Evolutionary conservation across 2,888 invertebrate genomes (phyloP).

Genomic region (Dasypogon diadema): DNA sequence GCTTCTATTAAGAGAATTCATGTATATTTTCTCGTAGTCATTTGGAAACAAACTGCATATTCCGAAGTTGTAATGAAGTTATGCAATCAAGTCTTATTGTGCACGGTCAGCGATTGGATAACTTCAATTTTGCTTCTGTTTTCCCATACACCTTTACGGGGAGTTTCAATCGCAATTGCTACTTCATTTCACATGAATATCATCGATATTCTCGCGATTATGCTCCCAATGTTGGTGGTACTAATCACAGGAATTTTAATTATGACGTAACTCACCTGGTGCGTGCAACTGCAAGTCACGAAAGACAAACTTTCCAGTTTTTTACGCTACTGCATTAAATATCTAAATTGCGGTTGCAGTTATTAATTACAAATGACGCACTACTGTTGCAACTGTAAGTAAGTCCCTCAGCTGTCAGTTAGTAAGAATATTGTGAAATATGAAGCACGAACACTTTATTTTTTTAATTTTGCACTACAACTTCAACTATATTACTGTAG

Average conservation of each 20-base stretch:
- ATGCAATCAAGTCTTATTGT: slow-evolving; percentile 39
- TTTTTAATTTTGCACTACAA: too few species aligned
- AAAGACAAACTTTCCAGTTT: slow-evolving; percentile 21
- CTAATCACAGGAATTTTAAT: slow-evolving; percentile 24
- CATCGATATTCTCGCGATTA: slow-evolving; percentile 5
- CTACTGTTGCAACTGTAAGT: too few species aligned
- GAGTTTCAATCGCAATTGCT: slow-evolving; percentile 19
- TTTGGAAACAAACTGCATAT: slow-evolving; percentile 17
- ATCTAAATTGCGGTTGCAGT: neutral
- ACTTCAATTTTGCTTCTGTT: slow-evolving; percentile 39
- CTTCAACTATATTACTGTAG: too few species aligned
- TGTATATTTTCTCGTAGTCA: neutral
- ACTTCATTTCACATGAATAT: neutral
- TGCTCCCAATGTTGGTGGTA: slow-evolving; percentile 12
- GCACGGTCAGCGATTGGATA: slow-evolving; percentile 40
- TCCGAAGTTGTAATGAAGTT: neutral
- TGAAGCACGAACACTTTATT: too few species aligned
- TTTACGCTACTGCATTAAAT: neutral
- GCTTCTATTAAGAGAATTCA: neutral
- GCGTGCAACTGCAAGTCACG: slow-evolving; percentile 30
- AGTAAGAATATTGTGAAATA: too few species aligned
- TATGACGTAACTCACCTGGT: slow-evolving; percentile 21
- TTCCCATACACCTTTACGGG: slow-evolving; percentile 20
- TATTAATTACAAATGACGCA: neutral
- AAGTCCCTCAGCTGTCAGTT: too few species aligned